Base-by-base conservation (phyloP, 2,888 invertebrate genomes). In the Parnassius smintheus region DNA sequence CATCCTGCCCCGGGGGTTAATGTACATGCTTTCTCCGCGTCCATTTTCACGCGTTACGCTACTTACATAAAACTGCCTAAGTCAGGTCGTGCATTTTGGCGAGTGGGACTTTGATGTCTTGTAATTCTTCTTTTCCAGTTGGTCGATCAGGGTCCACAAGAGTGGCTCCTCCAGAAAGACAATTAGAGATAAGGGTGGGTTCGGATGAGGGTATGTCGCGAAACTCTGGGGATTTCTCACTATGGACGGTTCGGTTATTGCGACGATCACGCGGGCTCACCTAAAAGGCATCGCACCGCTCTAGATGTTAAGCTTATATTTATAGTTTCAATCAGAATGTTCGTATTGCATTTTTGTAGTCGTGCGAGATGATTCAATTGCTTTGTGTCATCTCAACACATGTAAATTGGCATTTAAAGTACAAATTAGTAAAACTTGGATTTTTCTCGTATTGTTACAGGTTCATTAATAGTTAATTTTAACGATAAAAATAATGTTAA, bases 101-200 rank as follows among this genome's bases (percentile, higher is more conserved):
- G 87, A 89, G 84, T 84, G 88, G 89, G 90, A 88, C 88, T 90
- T 83, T 85, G 56, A 91, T 88, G 88, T 88, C 90, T 83, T 91
- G 88, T 81, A 79, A 78, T 91, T 91, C 88, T 91, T 91, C 90
- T 91, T 91, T 91, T 91, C 86, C 91, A 91, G 91, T 87, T 91
- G 91, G 91, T 91, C 89, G 91, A 91, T 90, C 91, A 91, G 91
- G 91, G 90, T 84, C 89, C 89, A 86, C 90, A 91, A 90, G 91
- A 91, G 89, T 91, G 91, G 91, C 91, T 91, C 84, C 83, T 91
- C 88, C 91, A 88, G 91, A 91, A 91, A 91, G 91, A 91, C 89
- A 91, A 91, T 91, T 91, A 91, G 88, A 86, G 77, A 82, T 88
- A 85, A 78, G 86, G 88, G 88, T 83, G 86, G 88, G 88, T 83